These are phyloP conservation scores for Anastatus disparis DNA, from an alignment of 1,140 invertebrate genomes.

Conservation along the genomic window DNA sequence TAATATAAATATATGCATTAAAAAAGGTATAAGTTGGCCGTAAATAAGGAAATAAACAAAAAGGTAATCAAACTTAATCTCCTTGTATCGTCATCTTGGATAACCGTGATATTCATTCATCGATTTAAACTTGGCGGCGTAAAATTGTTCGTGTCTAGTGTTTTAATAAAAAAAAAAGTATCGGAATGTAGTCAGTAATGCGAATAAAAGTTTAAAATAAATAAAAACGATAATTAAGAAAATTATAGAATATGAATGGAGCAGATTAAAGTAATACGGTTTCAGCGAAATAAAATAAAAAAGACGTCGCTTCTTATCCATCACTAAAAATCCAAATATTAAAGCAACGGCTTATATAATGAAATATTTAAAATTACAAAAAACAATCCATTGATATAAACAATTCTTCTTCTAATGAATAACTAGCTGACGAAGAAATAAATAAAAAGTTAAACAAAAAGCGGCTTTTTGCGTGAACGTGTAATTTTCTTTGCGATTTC, in stretches of 20 bases:
- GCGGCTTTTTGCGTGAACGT: constrained; percentile 38
- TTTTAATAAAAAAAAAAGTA: no score
- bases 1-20: no score
- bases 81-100: constrained; percentile 27
- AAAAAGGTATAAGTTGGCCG: no score
- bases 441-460: constrained; percentile 29
- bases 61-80: constrained; percentile 35
- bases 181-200: constrained; percentile 18
- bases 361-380: constrained; percentile 8
- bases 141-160: constrained; percentile 25
- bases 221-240: constrained; percentile 5
- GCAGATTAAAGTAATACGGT: background rate
- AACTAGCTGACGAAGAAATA: constrained; percentile 26
- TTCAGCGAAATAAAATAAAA: background rate
- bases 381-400: constrained; percentile 22
- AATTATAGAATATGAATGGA: background rate
- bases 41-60: background rate
- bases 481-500: constrained; percentile 22
- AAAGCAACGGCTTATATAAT: constrained; percentile 31
- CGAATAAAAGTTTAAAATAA: constrained; percentile 4
- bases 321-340: constrained; percentile 14
- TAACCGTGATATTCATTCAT: constrained; percentile 30
- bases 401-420: constrained; percentile 7
- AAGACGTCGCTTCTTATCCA: constrained; percentile 12
- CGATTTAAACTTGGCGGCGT: constrained; percentile 16